Evolutionary conservation across 2,797 vertebrate species (phyloP).

Genomic region (Lacerta viridis): DNA sequence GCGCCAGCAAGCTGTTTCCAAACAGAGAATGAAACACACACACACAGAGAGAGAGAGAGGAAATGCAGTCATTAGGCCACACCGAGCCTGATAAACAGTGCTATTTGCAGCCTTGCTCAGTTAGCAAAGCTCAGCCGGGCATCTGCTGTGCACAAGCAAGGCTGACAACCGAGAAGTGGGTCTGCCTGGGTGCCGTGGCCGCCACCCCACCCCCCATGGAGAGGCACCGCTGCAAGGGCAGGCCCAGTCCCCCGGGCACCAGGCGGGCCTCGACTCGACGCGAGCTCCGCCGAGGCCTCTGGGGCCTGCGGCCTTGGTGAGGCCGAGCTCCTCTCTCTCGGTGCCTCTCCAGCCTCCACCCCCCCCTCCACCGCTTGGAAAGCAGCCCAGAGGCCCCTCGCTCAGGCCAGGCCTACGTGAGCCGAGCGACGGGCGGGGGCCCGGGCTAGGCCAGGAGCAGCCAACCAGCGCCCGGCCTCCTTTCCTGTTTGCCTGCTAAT

Average conservation of each 20-base stretch:
- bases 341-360: not conserved
- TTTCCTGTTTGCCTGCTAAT: constrained; percentile 50
- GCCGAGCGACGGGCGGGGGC: constrained; percentile 29
- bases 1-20: no score
- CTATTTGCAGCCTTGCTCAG: no score
- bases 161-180: no score
- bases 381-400: constrained; percentile 34
- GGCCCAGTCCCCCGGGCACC: not conserved
- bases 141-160: no score
- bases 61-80: no score
- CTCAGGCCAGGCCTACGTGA: constrained; percentile 53
- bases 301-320: not conserved
- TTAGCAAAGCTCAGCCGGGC: no score
- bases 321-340: not conserved
- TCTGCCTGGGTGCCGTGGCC: no score
- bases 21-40: no score
- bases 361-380: not conserved
- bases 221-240: not conserved
- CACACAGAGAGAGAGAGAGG: no score
- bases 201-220: not conserved
- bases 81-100: no score
- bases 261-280: not conserved
- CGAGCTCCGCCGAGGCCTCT: not conserved
- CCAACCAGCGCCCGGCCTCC: constrained; percentile 29
- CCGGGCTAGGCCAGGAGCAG: not conserved